Evolutionary conservation across 2,797 vertebrate genomes (phyloP).

Genomic region (Centroberyx gerrardi): DNA sequence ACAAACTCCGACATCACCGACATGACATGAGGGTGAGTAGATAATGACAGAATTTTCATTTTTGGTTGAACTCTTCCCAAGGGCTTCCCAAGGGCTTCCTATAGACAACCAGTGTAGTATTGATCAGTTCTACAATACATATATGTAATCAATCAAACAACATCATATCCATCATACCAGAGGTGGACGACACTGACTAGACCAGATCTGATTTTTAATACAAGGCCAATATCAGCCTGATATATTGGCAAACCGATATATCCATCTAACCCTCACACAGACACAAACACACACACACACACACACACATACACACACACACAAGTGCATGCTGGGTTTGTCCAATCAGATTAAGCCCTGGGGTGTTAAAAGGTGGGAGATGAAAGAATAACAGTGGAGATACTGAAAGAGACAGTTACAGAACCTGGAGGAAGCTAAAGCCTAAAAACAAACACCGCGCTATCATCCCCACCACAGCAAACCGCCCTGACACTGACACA

Average conservation of each 20-base stretch:
- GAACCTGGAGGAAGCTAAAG: conserved; percentile 67
- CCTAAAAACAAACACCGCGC: conserved; percentile 74
- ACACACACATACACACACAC: conserved; percentile 43
- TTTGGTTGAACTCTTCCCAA: too few relatives aligned
- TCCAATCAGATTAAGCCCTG: conserved; percentile 72
- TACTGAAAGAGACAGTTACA: conserved; percentile 54
- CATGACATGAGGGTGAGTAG: too few relatives aligned
- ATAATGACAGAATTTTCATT: too few relatives aligned
- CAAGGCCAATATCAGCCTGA: not conserved
- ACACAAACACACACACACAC: not conserved
- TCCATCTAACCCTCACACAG: not conserved
- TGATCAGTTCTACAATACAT: too few relatives aligned
- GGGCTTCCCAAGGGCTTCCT: too few relatives aligned
- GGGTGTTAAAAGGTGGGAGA: conserved; percentile 72
- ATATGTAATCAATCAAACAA: too few relatives aligned
- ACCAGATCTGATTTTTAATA: not conserved
- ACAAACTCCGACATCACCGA: too few relatives aligned
- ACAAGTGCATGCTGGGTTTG: conserved; percentile 37
- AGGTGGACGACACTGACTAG: not conserved
- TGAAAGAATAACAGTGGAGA: conserved; percentile 78
- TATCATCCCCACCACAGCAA: conserved; percentile 59
- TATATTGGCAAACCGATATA: not conserved
- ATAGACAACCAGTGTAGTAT: too few relatives aligned
- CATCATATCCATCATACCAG: not conserved
- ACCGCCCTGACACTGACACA: conserved; percentile 54